Evolutionary conservation across 2,888 invertebrate genomes (phyloP), one percentile per base, ranked within the genome.

Genomic region (Saturnia pavonia): DNA sequence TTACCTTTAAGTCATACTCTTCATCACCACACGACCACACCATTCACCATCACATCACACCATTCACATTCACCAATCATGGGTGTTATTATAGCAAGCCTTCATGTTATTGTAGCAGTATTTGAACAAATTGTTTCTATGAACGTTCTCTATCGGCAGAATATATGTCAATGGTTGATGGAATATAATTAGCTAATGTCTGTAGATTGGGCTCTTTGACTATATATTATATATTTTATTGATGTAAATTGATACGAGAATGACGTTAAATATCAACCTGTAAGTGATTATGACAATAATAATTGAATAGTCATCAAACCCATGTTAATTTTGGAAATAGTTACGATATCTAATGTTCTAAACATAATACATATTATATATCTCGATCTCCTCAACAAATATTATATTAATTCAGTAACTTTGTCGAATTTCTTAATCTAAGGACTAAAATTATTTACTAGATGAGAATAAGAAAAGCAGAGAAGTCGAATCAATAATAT

Each of bases 291-390:
- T 72, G 70, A 72, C 72, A 72, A 71, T 80, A n/a, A n/a, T n/a
- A 81, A 80, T 82, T 84, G 80, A 81, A 76, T 73, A 72, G 71
- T 76, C 65, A 65, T 65, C 67, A 74, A 74, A 73, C 74, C 75
- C 78, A 77, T 70, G 75, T 81, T 80, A 82, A 77, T 78, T 79
- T 73, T 86, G 83, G 80, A 76, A 76, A 74, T 77, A 72, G 51
- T 78, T 79, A 78, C 75, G 74, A 75, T 25, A 69, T 67, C 65
- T 65, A 60, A 14, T 27, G 25, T 27, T 60, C 4, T 27, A 27
- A 54, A 60, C 14, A 60, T 27, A 60, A 60, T 27, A 27, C 27
- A 27, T n/a, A 7, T n/a, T n/a, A 22, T 54, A 8, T 54, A 54
- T n/a, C 1, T 51, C 8, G 22, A 22, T 22, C 54, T 54, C 54